Percentiles rank a stretch among this genome's conserved stretches.
These are phyloP conservation scores for Globodera ellingtonae DNA, from an alignment of 1,140 invertebrate genomes.

Conservation along the genomic window DNA sequence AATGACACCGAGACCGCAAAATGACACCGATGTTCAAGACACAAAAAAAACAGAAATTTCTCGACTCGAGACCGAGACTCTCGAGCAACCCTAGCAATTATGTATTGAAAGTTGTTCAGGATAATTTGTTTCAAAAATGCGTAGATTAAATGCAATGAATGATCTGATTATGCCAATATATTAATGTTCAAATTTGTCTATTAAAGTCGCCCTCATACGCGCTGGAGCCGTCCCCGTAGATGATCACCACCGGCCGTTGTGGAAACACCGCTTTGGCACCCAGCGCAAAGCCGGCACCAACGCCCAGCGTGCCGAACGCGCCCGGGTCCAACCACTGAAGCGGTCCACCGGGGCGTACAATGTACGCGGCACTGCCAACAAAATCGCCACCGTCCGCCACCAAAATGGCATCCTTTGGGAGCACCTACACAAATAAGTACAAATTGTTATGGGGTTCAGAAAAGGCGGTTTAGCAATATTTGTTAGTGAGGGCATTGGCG, in stretches of 20 bases:
- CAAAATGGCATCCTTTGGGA: conserved; percentile 63
- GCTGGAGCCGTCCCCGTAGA: conserved; percentile 74
- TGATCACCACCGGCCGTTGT: conserved; percentile 71
- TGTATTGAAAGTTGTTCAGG: no score
- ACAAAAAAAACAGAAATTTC: no score
- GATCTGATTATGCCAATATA: no score
- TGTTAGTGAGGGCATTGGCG: no score
- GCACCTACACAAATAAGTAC: not conserved
- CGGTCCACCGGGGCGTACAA: conserved; percentile 71
- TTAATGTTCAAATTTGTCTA: no score
- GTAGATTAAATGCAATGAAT: no score
- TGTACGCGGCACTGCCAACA: conserved; percentile 73
- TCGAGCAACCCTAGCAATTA: no score
- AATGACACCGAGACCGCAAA: no score
- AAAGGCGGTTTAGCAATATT: no score
- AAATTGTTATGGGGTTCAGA: not conserved
- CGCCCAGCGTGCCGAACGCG: conserved; percentile 70
- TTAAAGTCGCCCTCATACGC: conserved; percentile 65
- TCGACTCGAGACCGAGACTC: no score
- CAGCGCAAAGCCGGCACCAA: conserved; percentile 74
- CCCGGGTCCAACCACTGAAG: conserved; percentile 73
- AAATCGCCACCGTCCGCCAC: conserved; percentile 75
- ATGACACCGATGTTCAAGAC: no score
- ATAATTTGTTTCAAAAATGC: no score
- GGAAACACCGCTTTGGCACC: conserved; percentile 74